Evolutionary conservation across 2,888 invertebrate genomes (phyloP), one percentile per base, ranked within the genome.

Genomic region (Microctonus aethiopoides): DNA sequence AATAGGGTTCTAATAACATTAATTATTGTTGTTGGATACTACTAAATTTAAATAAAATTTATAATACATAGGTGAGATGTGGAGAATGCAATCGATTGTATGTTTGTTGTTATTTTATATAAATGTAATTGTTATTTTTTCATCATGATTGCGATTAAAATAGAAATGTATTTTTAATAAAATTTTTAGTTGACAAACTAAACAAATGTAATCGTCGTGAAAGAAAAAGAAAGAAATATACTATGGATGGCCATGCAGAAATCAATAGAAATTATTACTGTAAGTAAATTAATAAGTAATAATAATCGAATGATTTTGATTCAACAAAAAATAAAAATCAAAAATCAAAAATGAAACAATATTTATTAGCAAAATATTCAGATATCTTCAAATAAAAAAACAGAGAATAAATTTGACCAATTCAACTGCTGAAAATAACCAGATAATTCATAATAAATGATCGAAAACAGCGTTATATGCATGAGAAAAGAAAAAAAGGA

Each of bases 51-150:
- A 70, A 46, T 46, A 78, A 75, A 57, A 57, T 57, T 32, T 80
- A 80, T 78, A 76, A 79, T 80, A 80, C 79, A 80, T 78, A 79
- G 79, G 77, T 79, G 57, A 69, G 51, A 77, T 77, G 77, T 73
- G 72, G 78, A 76, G 77, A 76, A 79, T 76, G 1, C 16, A 16
- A 46, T 46, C 16, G 39, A 64, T 62, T 56, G 52, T 52, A 16
- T 57, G 52, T 68, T 46, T 64, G 16, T 57, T 61, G 72, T 56
- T 70, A 56, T 74, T 16, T 54, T 29, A 26, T 46, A 65, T 64
- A 26, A 39, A 39, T 65, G 13, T 20, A 68, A 36, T 46, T 65
- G 68, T 60, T 60, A 62, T 52, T 64, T n/a, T 59, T 64, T 26
- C 56, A 67, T 26, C 56, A 67, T 67, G 52, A 61, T 61, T 46